These are phyloP conservation scores for Crotalus helleri DNA, from an alignment of 2,113 vertebrate species.

Conservation along the genomic window DNA sequence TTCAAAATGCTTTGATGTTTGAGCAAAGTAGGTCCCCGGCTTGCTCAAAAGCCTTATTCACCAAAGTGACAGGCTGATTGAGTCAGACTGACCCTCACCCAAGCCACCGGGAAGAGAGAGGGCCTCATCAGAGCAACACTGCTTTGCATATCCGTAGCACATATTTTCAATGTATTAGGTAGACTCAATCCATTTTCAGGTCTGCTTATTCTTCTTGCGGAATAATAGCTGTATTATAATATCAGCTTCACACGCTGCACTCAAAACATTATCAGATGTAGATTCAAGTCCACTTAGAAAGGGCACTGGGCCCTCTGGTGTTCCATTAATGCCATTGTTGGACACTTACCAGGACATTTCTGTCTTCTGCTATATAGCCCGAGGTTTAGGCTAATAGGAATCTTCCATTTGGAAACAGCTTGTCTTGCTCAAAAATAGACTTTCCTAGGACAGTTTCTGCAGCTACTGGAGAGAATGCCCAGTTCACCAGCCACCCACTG, in stretches of 20 bases:
- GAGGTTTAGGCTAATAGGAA: too few relatives aligned
- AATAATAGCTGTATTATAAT: not conserved
- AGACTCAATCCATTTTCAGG: not conserved
- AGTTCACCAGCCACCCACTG: not conserved
- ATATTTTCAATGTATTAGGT: not conserved
- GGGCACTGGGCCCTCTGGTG: not conserved
- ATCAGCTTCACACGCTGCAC: not conserved
- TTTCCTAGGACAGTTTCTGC: not conserved
- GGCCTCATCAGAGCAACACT: not conserved
- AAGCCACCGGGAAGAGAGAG: not conserved
- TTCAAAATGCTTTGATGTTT: not conserved
- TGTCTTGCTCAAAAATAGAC: not conserved
- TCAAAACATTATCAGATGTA: not conserved
- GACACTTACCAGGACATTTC: too few relatives aligned
- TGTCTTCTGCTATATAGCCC: too few relatives aligned
- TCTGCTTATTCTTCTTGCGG: not conserved
- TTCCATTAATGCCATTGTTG: not conserved
- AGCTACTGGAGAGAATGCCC: not conserved
- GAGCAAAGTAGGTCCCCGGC: not conserved
- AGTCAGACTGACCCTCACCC: not conserved
- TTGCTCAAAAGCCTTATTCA: not conserved
- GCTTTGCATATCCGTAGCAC: not conserved
- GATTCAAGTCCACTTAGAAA: not conserved
- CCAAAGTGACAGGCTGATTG: not conserved
- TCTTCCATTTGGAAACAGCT: not conserved